Evolutionary conservation across 2,888 invertebrate genomes (phyloP), one percentile per base, ranked within the genome.

Genomic region (Hirtodrosophila cameraria): DNA sequence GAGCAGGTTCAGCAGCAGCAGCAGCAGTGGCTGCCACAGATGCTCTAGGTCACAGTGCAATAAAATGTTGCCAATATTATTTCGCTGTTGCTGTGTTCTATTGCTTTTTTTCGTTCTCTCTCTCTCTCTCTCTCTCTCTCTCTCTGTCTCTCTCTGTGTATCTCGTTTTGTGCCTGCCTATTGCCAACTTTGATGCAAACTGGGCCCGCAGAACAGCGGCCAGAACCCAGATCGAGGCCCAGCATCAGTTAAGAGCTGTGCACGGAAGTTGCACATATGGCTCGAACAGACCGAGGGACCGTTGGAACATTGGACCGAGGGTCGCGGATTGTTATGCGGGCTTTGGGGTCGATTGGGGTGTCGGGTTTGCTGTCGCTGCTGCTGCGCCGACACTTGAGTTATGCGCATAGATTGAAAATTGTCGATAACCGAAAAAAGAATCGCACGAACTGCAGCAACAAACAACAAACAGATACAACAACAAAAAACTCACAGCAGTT

Each of bases 51-150:
- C 86, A 83, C 69, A 83, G 64, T 52, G 85, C 88, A 88, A 88
- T 88, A 83, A 89, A 88, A 88, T 84, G 82, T 88, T 84, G 85
- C 78, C 68, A 81, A 87, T 88, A 88, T 83, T 83, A 77, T 88
- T 88, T 70, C 66, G 75, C 77, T 78, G 69, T 70, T 74, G 69
- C 39, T 67, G 46, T 64, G 65, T 65, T 87, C 83, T 62, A 79
- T 79, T 79, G 71, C 71, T 58, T 35, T 58, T 58, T 38, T 20
- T 20, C 11, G 15, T 27, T 18, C 36, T 31, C 30, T 23, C 13
- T 11, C 27, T 36, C 31, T 43, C 16, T 45, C 28, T 31, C 30
- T 46, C 11, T 36, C 38, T 25, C 41, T 45, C 16, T 20, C 36
- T 31, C 31, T 23, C 35, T 25, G 28, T n/a, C 45, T 46, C 49